Base-by-base conservation (phyloP, 2,113 vertebrate genomes). In the Heterocephalus glaber region DNA sequence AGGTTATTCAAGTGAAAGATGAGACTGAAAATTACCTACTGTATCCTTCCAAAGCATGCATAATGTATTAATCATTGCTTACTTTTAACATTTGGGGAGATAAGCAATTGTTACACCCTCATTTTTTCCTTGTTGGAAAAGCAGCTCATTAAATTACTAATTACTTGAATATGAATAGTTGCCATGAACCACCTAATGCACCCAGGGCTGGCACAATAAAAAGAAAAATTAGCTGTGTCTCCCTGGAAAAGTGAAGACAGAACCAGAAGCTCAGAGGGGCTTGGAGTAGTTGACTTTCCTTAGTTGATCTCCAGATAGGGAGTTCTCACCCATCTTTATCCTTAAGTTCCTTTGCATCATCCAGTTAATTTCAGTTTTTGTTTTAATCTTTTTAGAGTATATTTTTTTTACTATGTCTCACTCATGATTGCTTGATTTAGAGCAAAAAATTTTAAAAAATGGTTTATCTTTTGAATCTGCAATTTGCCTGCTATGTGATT, bases 261-360 rank as follows among this genome's bases (percentile, higher is more conserved):
- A 38, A 26, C 0, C 1, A 19, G 60, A 13, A 30, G 44, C 49
- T 10, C 30, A 22, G 76, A 20, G 22, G 49, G 5, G 30, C 76
- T 30, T 22, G 30, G 24, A 5, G 7, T 5, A 2, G 5, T 19
- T 0, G 7, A 14, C n/a, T 52, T 6, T 14, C 58, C 61, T 70
- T 14, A 38, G 13, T 10, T 4, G 49, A 56, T 3, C 54, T 28
- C 49, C 17, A 76, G 19, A 89, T 3, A 33, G 24, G 28, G 7
- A 4, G 6, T 49, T 82, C 33, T 44, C 3, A 41, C 5, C 20
- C 52, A 56, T 38, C 10, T 30, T 10, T 1, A 63, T 41, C 33
- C 41, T 81, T 92, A 35, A 22, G 41, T 86, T 87, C 52, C 33
- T 74, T 81, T 63, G 33, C 47, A 11, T 7, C n/a, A 60, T 56